phyloP scores from a whole-genome alignment of 37 sponge, comb jelly and placozoan species.

The Beroe ovata region DNA sequence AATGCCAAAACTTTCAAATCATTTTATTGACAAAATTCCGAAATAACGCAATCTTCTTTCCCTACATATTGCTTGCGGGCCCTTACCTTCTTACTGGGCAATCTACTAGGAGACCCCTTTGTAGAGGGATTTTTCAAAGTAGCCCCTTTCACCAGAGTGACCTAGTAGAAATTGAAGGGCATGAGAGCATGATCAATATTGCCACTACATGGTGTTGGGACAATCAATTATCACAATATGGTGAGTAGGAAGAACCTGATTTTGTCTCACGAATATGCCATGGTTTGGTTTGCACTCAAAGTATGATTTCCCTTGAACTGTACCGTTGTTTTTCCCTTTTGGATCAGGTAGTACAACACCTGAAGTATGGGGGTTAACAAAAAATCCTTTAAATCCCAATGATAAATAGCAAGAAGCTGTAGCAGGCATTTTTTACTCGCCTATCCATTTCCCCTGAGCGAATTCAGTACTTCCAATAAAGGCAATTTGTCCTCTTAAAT shows the following conservation, averaged over 20 bases:
- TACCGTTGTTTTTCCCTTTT: conserved; percentile 92
- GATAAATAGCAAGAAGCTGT: not conserved
- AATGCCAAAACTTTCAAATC: too few relatives aligned
- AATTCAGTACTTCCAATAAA: conserved; percentile 86
- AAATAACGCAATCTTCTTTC: too few relatives aligned
- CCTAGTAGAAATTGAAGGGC: too few relatives aligned
- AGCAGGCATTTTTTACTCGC: not conserved
- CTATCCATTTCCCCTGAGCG: conserved; percentile 96
- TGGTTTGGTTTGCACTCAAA: conserved; percentile 81
- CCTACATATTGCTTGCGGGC: too few relatives aligned
- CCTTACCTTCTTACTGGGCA: not conserved
- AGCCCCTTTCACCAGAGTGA: not conserved
- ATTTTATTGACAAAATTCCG: too few relatives aligned
- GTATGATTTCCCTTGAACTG: conserved; percentile 81
- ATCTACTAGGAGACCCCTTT: not conserved
- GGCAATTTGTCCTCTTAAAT: conserved; percentile 73
- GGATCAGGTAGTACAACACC: conserved; percentile 84
- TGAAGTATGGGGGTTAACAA: not conserved
- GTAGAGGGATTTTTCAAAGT: not conserved
- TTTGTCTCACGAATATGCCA: conserved; percentile 85
- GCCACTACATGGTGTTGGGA: too few relatives aligned
- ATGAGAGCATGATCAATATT: too few relatives aligned
- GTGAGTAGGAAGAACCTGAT: too few relatives aligned
- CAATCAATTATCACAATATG: too few relatives aligned
- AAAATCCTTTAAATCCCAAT: not conserved